Percentiles rank a stretch among this genome's conserved stretches.
These are phyloP conservation scores for Rhyacichthys aspro DNA, from an alignment of 2,797 vertebrate genomes.

Conservation along the genomic window DNA sequence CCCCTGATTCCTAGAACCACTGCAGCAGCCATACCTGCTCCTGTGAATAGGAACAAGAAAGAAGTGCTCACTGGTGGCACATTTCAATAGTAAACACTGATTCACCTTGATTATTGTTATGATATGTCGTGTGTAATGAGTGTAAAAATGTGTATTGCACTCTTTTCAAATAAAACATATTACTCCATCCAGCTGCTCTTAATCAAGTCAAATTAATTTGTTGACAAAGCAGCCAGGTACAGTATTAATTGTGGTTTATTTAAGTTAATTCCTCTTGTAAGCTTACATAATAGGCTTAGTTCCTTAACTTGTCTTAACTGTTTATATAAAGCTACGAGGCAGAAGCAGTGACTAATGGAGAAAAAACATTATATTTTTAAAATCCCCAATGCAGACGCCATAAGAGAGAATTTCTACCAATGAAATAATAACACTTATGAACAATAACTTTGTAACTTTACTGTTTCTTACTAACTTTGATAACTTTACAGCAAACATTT, in stretches of 20 bases:
- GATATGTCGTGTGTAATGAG: too few species aligned
- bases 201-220: background rate
- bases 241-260: background rate
- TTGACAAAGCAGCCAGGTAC: background rate
- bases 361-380: too few species aligned
- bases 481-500: background rate
- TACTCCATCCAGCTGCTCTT: background rate
- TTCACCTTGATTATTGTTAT: background rate
- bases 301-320: background rate
- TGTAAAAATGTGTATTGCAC: too few species aligned
- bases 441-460: too few species aligned
- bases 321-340: background rate
- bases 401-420: too few species aligned
- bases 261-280: background rate
- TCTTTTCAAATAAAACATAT: too few species aligned
- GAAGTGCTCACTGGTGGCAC: background rate
- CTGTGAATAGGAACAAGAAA: background rate
- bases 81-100: background rate
- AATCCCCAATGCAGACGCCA: too few species aligned
- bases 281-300: background rate
- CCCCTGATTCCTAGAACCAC: constrained; percentile 19
- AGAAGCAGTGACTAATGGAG: background rate
- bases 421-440: too few species aligned
- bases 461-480: too few species aligned
- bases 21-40: background rate